These are phyloP conservation scores for Pollenia griseotomentosa DNA, from an alignment of 2,888 invertebrate genomes.

Conservation along the genomic window DNA sequence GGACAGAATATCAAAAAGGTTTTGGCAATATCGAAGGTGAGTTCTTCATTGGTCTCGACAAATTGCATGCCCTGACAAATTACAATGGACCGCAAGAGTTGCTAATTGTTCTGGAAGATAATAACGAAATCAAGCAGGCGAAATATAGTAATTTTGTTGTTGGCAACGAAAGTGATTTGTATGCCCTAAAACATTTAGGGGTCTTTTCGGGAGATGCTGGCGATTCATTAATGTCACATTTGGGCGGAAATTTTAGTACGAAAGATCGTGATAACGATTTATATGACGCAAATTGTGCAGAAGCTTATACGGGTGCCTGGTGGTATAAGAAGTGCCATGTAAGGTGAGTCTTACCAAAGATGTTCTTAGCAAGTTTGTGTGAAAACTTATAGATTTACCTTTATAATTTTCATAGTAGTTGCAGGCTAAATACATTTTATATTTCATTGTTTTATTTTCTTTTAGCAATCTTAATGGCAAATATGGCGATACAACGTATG, in stretches of 20 bases:
- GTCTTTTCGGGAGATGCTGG: constrained; percentile 35
- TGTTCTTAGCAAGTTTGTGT: too few species aligned
- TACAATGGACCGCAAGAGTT: constrained; percentile 47
- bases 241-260: constrained; percentile 32
- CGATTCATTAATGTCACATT: background rate
- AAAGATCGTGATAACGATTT: constrained; percentile 29
- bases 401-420: too few species aligned
- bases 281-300: constrained; percentile 11
- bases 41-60: constrained; percentile 55
- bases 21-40: constrained; percentile 51
- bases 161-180: constrained; percentile 25
- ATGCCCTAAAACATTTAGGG: constrained; percentile 32
- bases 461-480: constrained; percentile 62
- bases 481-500: constrained; percentile 57
- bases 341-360: constrained; percentile 14
- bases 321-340: constrained; percentile 40
- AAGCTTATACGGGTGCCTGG: constrained; percentile 33
- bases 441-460: background rate
- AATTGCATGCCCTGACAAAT: constrained; percentile 46
- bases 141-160: constrained; percentile 39
- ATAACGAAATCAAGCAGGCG: constrained; percentile 1
- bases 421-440: background rate
- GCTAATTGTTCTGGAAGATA: constrained; percentile 45
- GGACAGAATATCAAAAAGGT: constrained; percentile 51
- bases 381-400: too few species aligned